Conservation (phyloP, 2,888 invertebrate genomes). For the Parochlus steinenii region DNA sequence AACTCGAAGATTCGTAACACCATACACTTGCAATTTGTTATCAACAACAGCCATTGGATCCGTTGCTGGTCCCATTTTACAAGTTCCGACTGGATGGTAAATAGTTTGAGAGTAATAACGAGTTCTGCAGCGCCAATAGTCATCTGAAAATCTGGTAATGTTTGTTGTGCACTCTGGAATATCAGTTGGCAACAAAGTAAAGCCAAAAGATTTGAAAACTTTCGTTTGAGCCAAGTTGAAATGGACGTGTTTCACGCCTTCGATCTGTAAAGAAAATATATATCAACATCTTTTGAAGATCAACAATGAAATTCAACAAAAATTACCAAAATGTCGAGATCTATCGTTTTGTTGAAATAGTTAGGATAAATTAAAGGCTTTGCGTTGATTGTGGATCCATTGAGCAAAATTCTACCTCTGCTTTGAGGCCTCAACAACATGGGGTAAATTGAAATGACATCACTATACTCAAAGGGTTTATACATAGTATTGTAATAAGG, state of each 20-base stretch:
- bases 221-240: conserved; percentile 37
- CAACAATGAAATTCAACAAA: no score
- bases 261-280: no score
- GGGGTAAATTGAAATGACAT: conserved; percentile 50
- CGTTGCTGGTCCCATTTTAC: conserved; percentile 54
- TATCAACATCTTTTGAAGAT: no score
- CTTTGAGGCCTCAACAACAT: conserved; percentile 57
- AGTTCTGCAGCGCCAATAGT: conserved; percentile 61
- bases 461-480: conserved; percentile 49
- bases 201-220: conserved; percentile 42
- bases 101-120: conserved; percentile 61
- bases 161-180: conserved; percentile 51
- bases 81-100: conserved; percentile 68
- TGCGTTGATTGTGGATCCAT: conserved; percentile 47
- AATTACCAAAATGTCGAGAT: conserved; percentile 54
- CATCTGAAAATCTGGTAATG: conserved; percentile 46
- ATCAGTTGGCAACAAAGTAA: conserved; percentile 42
- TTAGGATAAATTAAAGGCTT: conserved; percentile 79
- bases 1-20: conserved; percentile 49
- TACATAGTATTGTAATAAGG: conserved; percentile 49
- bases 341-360: conserved; percentile 57
- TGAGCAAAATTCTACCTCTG: conserved; percentile 48
- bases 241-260: conserved; percentile 55
- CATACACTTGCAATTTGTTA: conserved; percentile 47
- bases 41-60: conserved; percentile 52